These are phyloP conservation scores for Helicoverpa assulta DNA, from an alignment of 2,888 invertebrate species.

Conservation along the genomic window DNA sequence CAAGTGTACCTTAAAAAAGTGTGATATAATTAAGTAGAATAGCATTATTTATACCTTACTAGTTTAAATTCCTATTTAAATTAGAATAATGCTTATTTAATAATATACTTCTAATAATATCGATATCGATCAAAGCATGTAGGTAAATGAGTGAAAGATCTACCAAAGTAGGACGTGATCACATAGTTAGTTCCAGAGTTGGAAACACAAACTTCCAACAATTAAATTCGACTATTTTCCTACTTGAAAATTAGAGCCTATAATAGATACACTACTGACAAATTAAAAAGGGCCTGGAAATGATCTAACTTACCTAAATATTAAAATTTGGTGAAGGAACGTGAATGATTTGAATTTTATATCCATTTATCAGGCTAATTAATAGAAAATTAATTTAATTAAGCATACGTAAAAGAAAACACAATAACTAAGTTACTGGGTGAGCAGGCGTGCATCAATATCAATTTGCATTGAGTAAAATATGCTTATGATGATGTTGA, in stretches of 20 bases:
- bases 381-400: neutral
- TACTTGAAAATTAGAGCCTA: no score
- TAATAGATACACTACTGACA: no score
- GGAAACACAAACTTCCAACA: neutral
- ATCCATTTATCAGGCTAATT: no score
- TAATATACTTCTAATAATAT: no score
- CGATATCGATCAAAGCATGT: neutral
- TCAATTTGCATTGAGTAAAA: slow-evolving; percentile 90
- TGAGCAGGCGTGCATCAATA: slow-evolving; percentile 50
- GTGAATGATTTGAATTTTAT: no score
- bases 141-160: neutral
- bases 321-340: no score
- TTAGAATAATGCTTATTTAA: neutral
- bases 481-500: slow-evolving; percentile 91
- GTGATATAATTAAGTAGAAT: no score
- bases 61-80: neutral
- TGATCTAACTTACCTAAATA: no score
- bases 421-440: slow-evolving; percentile 14
- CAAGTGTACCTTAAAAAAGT: neutral
- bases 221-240: neutral
- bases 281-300: no score
- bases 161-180: neutral
- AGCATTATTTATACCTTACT: no score
- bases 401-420: neutral
- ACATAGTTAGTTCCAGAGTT: neutral